Conservation (phyloP, 2,888 invertebrate species). For the Caenorhabditis panamensis region DNA sequence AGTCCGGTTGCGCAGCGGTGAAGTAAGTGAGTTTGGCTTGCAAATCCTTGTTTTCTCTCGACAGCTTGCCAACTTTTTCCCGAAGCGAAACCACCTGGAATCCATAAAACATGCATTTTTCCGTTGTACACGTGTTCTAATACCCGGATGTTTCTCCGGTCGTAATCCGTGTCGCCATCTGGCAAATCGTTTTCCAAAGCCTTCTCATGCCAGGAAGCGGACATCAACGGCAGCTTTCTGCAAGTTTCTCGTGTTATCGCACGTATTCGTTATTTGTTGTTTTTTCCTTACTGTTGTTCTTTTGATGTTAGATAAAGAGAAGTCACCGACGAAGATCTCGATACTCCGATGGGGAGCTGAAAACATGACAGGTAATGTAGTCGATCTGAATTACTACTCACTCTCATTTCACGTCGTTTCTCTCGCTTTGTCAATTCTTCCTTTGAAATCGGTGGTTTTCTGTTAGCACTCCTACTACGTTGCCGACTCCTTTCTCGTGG, state of each 20-base stretch:
- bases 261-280: constrained; percentile 7
- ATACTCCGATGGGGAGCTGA: constrained; percentile 56
- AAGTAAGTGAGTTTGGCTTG: constrained; percentile 54
- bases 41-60: constrained; percentile 63
- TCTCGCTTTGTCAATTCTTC: constrained; percentile 53
- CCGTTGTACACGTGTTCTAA: neutral
- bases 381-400: too few species aligned
- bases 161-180: constrained; percentile 62
- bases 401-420: constrained; percentile 55
- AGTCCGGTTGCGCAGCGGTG: constrained; percentile 41
- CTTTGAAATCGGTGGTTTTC: constrained; percentile 57
- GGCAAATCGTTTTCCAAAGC: constrained; percentile 53
- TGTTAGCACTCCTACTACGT: constrained; percentile 58
- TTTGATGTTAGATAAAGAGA: constrained; percentile 54
- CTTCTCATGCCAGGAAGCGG: constrained; percentile 70
- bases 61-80: constrained; percentile 66
- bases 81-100: constrained; percentile 61
- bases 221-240: constrained; percentile 63
- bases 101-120: constrained; percentile 1
- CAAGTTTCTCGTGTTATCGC: constrained; percentile 27
- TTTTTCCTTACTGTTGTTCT: constrained; percentile 53
- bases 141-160: constrained; percentile 57
- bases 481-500: constrained; percentile 44
- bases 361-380: neutral
- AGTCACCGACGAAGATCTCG: constrained; percentile 60